Conservation (phyloP, 2,113 vertebrate genomes). For the Boulengeromyrus knoepffleri region DNA sequence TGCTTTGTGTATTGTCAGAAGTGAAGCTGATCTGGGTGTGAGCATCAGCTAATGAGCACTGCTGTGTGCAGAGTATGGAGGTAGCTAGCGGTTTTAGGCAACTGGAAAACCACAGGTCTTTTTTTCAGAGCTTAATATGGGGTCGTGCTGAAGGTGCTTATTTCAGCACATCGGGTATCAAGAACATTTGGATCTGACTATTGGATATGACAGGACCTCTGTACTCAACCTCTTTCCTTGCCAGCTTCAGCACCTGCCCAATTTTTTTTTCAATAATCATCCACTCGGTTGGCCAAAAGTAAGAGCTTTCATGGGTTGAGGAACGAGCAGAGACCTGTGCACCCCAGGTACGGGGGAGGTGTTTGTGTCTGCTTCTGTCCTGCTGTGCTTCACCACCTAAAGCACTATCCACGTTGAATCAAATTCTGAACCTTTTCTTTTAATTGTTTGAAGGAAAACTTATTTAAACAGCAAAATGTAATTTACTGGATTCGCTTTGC, state of each 20-base stretch:
- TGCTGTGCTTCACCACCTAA: neutral
- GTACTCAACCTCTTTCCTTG: neutral
- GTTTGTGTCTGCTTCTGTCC: neutral
- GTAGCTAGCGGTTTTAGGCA: neutral
- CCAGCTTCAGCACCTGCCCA: neutral
- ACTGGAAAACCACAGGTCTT: neutral
- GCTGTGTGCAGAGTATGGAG: neutral
- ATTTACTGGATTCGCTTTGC: neutral
- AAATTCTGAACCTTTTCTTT: neutral
- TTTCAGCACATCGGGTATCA: neutral
- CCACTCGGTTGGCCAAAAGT: neutral
- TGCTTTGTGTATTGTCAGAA: neutral
- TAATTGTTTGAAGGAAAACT: conserved; percentile 1
- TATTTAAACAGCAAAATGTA: conserved; percentile 6
- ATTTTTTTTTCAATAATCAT: neutral
- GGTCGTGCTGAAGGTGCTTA: neutral
- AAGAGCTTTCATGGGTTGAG: neutral
- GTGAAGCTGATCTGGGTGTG: neutral
- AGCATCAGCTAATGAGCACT: neutral
- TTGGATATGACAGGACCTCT: neutral
- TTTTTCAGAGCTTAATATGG: neutral
- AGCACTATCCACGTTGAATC: neutral
- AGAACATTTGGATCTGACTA: conserved; percentile 1
- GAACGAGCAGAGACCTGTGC: neutral
- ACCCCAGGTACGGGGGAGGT: neutral